phyloP scores from a whole-genome alignment of 2,797 vertebrate genomes.

The Syndactyla subalaris region DNA sequence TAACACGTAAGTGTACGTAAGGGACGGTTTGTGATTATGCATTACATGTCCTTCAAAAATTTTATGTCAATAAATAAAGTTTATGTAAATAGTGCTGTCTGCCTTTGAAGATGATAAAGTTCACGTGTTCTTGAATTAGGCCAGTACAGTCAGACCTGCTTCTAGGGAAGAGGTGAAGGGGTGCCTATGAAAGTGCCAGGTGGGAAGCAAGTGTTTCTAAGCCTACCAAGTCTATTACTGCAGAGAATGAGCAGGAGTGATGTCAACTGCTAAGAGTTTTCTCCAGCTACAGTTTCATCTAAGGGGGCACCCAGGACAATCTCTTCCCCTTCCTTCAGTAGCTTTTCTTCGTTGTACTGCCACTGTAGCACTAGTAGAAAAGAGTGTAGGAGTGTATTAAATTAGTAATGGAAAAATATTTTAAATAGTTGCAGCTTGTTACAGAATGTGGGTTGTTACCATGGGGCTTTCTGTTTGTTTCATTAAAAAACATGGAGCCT shows the following conservation, averaged over 20 bases:
- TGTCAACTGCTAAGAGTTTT: background rate
- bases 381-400: conserved; percentile 33
- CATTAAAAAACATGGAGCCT: background rate
- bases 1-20: background rate
- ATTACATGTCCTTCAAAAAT: background rate
- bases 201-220: background rate
- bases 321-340: background rate
- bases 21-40: background rate
- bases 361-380: background rate
- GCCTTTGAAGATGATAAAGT: background rate
- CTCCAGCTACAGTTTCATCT: background rate
- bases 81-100: background rate
- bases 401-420: conserved; percentile 41
- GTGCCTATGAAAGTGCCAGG: background rate
- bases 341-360: background rate
- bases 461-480: conserved; percentile 37
- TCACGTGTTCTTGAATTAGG: background rate
- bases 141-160: background rate
- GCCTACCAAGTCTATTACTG: background rate
- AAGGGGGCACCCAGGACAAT: background rate
- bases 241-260: background rate
- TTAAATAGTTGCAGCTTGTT: conserved; percentile 51
- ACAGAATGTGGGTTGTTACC: conserved; percentile 26
- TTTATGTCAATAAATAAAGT: background rate
- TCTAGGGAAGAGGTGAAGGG: background rate